Evolutionary conservation across 2,113 vertebrate species (phyloP).

Genomic region (Lanius ludovicianus): DNA sequence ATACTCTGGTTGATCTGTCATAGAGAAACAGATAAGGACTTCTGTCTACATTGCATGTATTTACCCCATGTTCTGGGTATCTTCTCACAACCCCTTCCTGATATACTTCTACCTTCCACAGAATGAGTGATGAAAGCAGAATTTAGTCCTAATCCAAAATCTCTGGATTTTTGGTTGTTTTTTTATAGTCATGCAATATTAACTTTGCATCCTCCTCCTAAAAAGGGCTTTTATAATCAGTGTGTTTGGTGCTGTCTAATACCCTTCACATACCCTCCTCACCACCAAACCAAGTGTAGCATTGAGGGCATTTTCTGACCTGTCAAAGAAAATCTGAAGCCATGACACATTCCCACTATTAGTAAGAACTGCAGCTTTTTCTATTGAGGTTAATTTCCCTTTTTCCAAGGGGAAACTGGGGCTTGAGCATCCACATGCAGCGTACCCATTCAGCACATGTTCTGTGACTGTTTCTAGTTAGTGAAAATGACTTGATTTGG

Average conservation of each 20-base stretch:
- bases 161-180: background rate
- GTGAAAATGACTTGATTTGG: background rate
- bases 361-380: background rate
- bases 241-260: background rate
- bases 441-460: background rate
- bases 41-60: background rate
- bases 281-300: background rate
- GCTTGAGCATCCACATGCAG: background rate
- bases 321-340: background rate
- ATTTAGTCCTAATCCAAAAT: slow-evolving; percentile 7
- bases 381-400: background rate
- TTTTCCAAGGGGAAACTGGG: background rate
- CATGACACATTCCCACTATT: background rate
- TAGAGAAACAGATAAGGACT: background rate
- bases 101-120: background rate
- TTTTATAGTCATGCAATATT: background rate
- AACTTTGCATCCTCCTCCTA: background rate
- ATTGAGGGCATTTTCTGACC: background rate
- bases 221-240: background rate
- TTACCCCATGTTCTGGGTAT: background rate
- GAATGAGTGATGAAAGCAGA: background rate
- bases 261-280: background rate
- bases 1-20: background rate
- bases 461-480: background rate
- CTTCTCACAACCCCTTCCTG: background rate